Evolutionary conservation across 2,888 invertebrate genomes (phyloP).

Genomic region (Ichneumoninae sp.): DNA sequence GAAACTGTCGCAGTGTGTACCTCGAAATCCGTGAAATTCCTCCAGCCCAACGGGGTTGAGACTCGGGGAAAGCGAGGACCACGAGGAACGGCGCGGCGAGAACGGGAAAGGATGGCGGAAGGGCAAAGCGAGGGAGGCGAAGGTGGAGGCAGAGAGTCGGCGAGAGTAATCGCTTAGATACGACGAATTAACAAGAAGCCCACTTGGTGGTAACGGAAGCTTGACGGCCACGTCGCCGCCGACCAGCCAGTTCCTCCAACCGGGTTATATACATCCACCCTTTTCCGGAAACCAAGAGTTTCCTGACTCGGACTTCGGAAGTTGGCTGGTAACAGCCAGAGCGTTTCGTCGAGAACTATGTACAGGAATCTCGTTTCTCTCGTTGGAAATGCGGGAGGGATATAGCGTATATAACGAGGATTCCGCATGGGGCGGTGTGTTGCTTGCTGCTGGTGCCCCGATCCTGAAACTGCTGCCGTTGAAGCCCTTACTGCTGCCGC

Average conservation of each 20-base stretch:
- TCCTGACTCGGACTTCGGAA: constrained; percentile 25
- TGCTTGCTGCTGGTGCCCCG: background rate
- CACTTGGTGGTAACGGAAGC: constrained; percentile 41
- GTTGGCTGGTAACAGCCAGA: constrained; percentile 14
- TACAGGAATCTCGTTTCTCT: constrained; percentile 4
- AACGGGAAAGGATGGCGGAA: background rate
- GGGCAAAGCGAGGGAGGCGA: background rate
- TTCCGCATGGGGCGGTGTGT: constrained; percentile 10
- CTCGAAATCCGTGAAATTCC: constrained; percentile 39
- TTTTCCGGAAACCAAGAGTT: constrained; percentile 30
- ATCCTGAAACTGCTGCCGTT: constrained; percentile 43
- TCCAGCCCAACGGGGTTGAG: background rate
- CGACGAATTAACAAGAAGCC: constrained; percentile 52
- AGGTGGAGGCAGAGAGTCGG: background rate
- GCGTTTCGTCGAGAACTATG: constrained; percentile 32
- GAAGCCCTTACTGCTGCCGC: constrained; percentile 6
- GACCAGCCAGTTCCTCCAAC: constrained; percentile 32
- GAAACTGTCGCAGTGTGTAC: constrained; percentile 40
- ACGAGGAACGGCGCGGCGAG: background rate
- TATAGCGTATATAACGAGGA: background rate
- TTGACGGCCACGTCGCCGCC: constrained; percentile 24
- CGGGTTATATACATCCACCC: background rate
- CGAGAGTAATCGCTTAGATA: constrained; percentile 44
- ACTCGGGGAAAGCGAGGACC: background rate
- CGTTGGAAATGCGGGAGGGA: constrained; percentile 11